Evolutionary conservation across 2,888 invertebrate species (phyloP).

Genomic region (Ochlodes sylvanus): DNA sequence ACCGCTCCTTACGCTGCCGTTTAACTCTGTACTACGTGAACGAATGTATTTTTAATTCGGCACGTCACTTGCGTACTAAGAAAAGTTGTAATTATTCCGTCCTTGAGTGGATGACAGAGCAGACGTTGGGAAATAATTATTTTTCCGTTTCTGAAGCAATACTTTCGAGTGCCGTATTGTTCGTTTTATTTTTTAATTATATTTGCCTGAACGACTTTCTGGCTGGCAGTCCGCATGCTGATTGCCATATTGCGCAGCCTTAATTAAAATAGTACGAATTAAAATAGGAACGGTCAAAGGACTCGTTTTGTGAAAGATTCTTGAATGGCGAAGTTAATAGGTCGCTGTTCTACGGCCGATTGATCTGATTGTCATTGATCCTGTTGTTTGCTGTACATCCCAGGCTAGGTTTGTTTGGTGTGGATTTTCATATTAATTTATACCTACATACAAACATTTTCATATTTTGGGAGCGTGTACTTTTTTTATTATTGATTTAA

Average conservation of each 20-base stretch:
- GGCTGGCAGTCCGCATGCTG: slow-evolving; percentile 34
- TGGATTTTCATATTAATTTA: no score
- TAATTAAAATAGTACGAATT: slow-evolving; percentile 37
- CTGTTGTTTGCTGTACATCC: background rate
- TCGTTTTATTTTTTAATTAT: slow-evolving; percentile 40
- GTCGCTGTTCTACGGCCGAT: background rate
- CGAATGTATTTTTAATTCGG: slow-evolving; percentile 63
- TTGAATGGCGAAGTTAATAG: slow-evolving; percentile 8
- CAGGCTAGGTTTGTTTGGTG: background rate
- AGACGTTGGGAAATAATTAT: slow-evolving; percentile 43
- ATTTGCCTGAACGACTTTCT: slow-evolving; percentile 34
- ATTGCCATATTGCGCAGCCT: slow-evolving; percentile 29
- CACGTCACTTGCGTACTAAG: slow-evolving; percentile 41
- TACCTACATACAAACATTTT: no score
- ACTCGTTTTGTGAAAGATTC: slow-evolving; percentile 10
- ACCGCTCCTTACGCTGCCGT: slow-evolving; percentile 48
- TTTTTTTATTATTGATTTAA: no score
- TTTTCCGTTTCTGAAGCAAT: slow-evolving; percentile 44
- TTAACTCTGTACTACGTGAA: slow-evolving; percentile 60
- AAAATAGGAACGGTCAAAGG: slow-evolving; percentile 28
- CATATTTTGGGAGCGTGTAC: no score
- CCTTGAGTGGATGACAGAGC: slow-evolving; percentile 44
- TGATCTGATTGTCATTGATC: background rate
- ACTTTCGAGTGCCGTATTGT: slow-evolving; percentile 45
- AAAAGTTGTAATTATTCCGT: slow-evolving; percentile 46